Evolutionary conservation across 2,888 invertebrate species (phyloP), one percentile per base, ranked within the genome.

Genomic region (Xestia ashworthii): DNA sequence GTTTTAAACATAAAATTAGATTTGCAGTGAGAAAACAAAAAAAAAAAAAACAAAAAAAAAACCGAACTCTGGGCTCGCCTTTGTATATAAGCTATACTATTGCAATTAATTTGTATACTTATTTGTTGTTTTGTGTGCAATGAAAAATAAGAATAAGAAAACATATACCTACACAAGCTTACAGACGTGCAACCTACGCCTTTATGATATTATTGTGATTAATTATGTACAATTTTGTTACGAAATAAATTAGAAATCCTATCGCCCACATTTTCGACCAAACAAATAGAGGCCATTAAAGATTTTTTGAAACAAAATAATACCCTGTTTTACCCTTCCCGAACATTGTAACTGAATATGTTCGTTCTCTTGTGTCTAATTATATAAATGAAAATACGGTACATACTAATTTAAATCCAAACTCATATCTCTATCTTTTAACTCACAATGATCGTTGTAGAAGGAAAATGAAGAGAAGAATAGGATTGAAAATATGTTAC

Each of bases 321-420:
- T 69, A n/a, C n/a, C 11, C 22, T 25, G 25, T 46, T 53, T 53
- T 62, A 46, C 38, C 44, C 70, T 46, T 12, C 8, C 16, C 38
- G 22, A 62, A 14, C 9, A 53, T 48, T 14, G 11, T 64, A 32
- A 77, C 14, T 14, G 16, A 55, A 53, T 64, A 78, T 19, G 6
- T 55, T 5, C 22, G 22, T n/a, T 6, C 46, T 53, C n/a, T n/a
- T 25, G 5, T 46, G 46, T n/a, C 22, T 3, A 79, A 66, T 66
- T 25, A 71, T 48, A 66, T 25, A 44, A 50, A 66, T 66, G 66
- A 65, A 60, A 11, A 67, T 38, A 73, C 16, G 38, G 32, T 25
- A 16, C 22, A 16, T 48, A 25, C 48, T 44, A 12, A 66, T 72
- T 71, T 44, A 38, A 78, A 80, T 73, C 50, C 32, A 65, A 66